Evolutionary conservation across 2,888 invertebrate species (phyloP), one percentile per base, ranked within the genome.

Genomic region (Metopia argyrocephala): DNA sequence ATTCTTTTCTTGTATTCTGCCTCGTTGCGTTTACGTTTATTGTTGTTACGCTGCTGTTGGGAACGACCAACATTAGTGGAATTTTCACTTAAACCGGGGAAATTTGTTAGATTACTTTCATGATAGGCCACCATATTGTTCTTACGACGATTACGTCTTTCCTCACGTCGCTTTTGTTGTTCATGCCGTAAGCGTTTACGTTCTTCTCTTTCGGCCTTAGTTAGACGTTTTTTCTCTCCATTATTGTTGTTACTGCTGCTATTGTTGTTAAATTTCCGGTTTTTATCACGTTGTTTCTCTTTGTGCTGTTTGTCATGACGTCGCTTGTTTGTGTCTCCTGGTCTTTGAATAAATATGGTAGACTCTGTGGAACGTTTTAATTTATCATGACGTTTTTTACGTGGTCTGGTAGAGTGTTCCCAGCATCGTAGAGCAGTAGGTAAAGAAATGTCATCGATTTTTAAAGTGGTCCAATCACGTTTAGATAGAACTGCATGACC

Each of bases 401-500:
- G 89, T 75, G 88, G 87, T 52, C 89, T 87, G 46, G 91, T 89
- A 0, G 91, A 91, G 76, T 93, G 92, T 89, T 97, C 97, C 98
- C 98, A 98, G 89, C 97, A 97, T 71, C 94, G 93, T 27, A 98
- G 91, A 1, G 97, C 97, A 82, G 95, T 93, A 0, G 97, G 95
- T 78, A 98, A 91, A 15, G 96, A 94, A 56, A 97, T 94, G 54
- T 95, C 96, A 83, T 96, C 96, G 75, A 97, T 95, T 88, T 95
- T 95, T 23, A 98, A 94, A 80, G 94, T 92, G 82, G 94, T 93
- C 98, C 98, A 98, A 87, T 97, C 96, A 5, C 95, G 93, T 85
- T 96, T 95, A 2, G 96, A 96, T 0, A 98, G 91, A 6, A 97
- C 94, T 0, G 96, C 96, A 90, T 98, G 98, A 0, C 97, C 96